Evolutionary conservation across 2,888 invertebrate species (phyloP), one percentile per base, ranked within the genome.

Genomic region (Macaria notata): DNA sequence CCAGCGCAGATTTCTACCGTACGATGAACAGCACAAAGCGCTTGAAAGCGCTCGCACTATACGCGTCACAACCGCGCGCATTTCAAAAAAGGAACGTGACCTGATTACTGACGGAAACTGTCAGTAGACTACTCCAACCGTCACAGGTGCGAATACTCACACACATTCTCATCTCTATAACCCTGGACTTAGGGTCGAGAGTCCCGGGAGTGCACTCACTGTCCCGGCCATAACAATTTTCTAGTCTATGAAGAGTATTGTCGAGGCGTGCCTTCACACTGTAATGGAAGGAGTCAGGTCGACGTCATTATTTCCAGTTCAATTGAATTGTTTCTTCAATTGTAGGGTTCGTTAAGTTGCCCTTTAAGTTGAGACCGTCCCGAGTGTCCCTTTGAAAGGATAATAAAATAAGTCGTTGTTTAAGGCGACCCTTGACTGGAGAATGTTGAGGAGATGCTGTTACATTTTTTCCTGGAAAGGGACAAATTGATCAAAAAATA

Each of bases 81-180:
- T 83, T 87, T 84, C 84, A 80, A 87, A 88, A 87, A 88, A 86
- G 82, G 86, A 87, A 87, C 90, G 89, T 88, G 90, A 86, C 88
- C 89, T 84, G 90, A 84, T 87, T 90, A 86, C 86, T 79, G 84
- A 87, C 86, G 84, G 87, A 86, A 86, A 80, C 86, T 83, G 86
- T 84, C 85, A 83, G 81, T 79, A 79, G 82, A 75, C 76, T 79
- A 75, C 78, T 65, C 72, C 69, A 81, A 83, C 81, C 78, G 83
- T 79, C 81, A 78, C 81, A 83, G 81, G 82, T 81, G 69, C 68
- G 56, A 50, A 58, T 51, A 44, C 51, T 41, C 47, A 46, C 33
- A 29, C 46, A 49, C 30, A 30, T 60, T 73, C 68, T 73, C 62
- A 59, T 76, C 79, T 71, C 69, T 83, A 79, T 64, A 49, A 0